These are phyloP conservation scores for Littorina saxatilis DNA, from an alignment of 1,140 invertebrate genomes.

Conservation along the genomic window DNA sequence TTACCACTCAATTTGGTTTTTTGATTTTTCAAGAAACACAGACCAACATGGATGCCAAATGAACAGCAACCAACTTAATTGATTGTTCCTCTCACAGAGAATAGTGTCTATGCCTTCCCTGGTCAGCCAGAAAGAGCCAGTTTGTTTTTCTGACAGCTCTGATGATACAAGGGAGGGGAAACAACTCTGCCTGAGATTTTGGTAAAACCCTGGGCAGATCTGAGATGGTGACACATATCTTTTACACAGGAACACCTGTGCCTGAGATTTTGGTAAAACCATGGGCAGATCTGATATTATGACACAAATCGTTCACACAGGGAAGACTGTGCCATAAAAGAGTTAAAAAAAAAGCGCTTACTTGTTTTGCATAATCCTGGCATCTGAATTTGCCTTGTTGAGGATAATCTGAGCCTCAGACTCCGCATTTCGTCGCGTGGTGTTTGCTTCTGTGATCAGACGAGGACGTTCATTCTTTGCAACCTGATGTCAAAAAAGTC, in stretches of 20 bases:
- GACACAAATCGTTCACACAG: too few species aligned
- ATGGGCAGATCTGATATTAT: too few species aligned
- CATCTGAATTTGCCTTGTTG: slow-evolving; percentile 63
- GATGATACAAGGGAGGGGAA: too few species aligned
- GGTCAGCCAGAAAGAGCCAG: too few species aligned
- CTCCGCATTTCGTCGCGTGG: slow-evolving; percentile 63
- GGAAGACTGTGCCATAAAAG: too few species aligned
- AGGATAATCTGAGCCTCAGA: slow-evolving; percentile 64
- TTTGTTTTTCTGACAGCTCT: too few species aligned
- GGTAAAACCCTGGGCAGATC: too few species aligned
- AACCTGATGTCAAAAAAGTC: slow-evolving; percentile 41
- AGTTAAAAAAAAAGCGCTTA: slow-evolving; percentile 36
- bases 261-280: too few species aligned
- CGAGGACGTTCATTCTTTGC: slow-evolving; percentile 63
- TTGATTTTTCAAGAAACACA: not conserved
- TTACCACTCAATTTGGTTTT: too few species aligned
- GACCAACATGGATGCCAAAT: not conserved
- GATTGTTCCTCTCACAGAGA: not conserved
- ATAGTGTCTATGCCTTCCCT: not conserved
- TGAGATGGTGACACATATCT: too few species aligned
- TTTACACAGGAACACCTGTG: too few species aligned
- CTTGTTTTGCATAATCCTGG: slow-evolving; percentile 64
- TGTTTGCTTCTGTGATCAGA: slow-evolving; percentile 61
- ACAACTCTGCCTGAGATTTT: too few species aligned
- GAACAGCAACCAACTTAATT: not conserved